Evolutionary conservation across 1,140 invertebrate genomes (phyloP).

Genomic region (Agrypnia vestita): DNA sequence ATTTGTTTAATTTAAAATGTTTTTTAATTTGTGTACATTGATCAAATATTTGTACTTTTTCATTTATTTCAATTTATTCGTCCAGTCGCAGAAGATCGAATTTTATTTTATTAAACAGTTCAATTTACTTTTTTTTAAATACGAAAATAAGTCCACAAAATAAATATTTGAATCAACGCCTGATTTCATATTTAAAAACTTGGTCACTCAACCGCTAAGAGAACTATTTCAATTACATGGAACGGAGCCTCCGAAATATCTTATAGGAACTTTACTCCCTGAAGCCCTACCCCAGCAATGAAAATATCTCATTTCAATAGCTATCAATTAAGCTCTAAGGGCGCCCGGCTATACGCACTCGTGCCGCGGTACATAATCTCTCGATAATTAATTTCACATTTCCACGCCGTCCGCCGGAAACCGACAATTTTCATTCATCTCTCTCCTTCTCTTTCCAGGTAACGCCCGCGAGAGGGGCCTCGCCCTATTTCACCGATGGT

Average conservation of each 20-base stretch:
- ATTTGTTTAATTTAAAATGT: no score
- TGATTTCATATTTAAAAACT: neutral
- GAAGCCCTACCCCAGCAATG: slow-evolving; percentile 35
- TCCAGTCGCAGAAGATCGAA: no score
- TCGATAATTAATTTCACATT: slow-evolving; percentile 42
- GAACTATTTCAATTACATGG: slow-evolving; percentile 36
- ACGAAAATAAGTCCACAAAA: no score
- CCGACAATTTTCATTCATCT: slow-evolving; percentile 24
- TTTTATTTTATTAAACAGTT: no score
- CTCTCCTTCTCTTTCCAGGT: slow-evolving; percentile 41
- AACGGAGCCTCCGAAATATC: slow-evolving; percentile 3
- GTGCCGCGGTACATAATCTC: neutral
- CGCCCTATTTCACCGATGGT: slow-evolving; percentile 42
- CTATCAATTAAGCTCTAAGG: slow-evolving; percentile 31
- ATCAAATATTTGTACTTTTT: no score
- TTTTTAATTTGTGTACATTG: no score
- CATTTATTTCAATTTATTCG: no score
- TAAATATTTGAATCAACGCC: no score
- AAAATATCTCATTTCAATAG: slow-evolving; percentile 50
- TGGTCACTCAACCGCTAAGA: neutral
- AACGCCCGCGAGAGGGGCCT: neutral
- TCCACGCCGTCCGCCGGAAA: neutral
- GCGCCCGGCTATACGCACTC: neutral
- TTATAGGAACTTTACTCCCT: slow-evolving; percentile 4
- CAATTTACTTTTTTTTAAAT: no score